Evolutionary conservation across 2,113 vertebrate species (phyloP), one percentile per base, ranked within the genome.

Genomic region (Nestor notabilis): DNA sequence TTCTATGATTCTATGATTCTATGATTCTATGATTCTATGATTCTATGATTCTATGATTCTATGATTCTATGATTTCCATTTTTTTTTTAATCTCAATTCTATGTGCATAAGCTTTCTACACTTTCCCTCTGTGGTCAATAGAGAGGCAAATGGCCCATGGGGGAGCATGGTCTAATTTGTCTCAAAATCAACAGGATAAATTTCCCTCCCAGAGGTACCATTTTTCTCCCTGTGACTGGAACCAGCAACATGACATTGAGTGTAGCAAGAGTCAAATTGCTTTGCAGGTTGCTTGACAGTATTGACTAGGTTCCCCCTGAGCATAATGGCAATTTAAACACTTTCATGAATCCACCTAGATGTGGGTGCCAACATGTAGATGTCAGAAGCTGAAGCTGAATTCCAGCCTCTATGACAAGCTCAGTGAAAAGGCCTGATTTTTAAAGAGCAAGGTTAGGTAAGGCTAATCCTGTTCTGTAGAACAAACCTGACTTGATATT

Each of bases 141-240:
- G 41, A 50, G 71, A 55, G 9, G 6, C 5, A 83, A 80, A 61
- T 6, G 16, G 12, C 7, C 14, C 11, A 3, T 7, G 10, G 17
- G 24, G 6, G 15, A 46, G 3, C 17, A n/a, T 0, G 3, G 29
- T 23, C 28, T 33, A 21, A 23, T 33, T 56, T 37, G 6, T 31
- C 24, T 83, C 50, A 53, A 81, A 88, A 31, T 17, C 17, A 31
- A 6, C 6, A 31, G 63, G 63, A 41, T 28, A 56, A 61, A 74
- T 69, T 86, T 58, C 41, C 5, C 23, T 65, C 28, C 28, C 44
- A 79, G 52, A 68, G 39, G 39, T 24, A 43, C 7, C 15, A 7
- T 49, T 92, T 80, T 64, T 17, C 25, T 77, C 53, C 49, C n/a
- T 13, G 37, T 70, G 53, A 13, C 55, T 63, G 63, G 44, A 77